phyloP scores from a whole-genome alignment of 2,113 vertebrate species.

The Thunnus maccoyii region DNA sequence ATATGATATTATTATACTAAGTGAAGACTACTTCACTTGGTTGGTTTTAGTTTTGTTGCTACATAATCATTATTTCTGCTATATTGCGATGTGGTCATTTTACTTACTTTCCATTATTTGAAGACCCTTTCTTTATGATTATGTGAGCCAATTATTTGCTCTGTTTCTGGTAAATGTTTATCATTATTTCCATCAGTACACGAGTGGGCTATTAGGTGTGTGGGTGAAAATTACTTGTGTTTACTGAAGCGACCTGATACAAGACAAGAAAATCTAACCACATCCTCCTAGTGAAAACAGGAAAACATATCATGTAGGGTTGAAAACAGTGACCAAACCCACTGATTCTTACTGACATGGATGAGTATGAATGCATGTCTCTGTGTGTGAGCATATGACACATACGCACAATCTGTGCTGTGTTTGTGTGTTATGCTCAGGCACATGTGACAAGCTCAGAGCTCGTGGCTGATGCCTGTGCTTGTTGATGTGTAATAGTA shows the following conservation, averaged over 20 bases:
- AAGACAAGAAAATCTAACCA: conserved; percentile 73
- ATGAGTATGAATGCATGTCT: conserved; percentile 52
- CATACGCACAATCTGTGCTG: conserved; percentile 52
- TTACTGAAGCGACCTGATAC: conserved; percentile 53
- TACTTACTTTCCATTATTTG: conserved; percentile 15
- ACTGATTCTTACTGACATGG: conserved; percentile 58
- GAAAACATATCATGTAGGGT: conserved; percentile 56
- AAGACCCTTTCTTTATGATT: conserved; percentile 1
- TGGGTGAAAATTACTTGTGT: conserved; percentile 54
- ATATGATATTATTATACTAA: conserved; percentile 61
- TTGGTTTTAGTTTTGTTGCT: conserved; percentile 11
- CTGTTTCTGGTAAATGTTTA: conserved; percentile 54
- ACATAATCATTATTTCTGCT: conserved; percentile 4
- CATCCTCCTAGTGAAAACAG: conserved; percentile 78
- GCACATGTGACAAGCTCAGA: conserved; percentile 67
- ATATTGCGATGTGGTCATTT: conserved; percentile 1
- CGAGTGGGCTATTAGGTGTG: conserved; percentile 58
- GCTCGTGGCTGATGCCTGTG: conserved; percentile 68
- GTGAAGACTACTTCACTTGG: conserved; percentile 22
- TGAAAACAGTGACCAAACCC: conserved; percentile 72
- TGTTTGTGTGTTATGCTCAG: conserved; percentile 57
- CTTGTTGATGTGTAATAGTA: conserved; percentile 76
- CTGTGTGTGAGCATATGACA: conserved; percentile 69
- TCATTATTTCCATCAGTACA: conserved; percentile 49
- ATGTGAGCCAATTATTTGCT: conserved; percentile 30